phyloP scores from a whole-genome alignment of 2,888 invertebrate species.

The Lasioglossum pauxillum region DNA sequence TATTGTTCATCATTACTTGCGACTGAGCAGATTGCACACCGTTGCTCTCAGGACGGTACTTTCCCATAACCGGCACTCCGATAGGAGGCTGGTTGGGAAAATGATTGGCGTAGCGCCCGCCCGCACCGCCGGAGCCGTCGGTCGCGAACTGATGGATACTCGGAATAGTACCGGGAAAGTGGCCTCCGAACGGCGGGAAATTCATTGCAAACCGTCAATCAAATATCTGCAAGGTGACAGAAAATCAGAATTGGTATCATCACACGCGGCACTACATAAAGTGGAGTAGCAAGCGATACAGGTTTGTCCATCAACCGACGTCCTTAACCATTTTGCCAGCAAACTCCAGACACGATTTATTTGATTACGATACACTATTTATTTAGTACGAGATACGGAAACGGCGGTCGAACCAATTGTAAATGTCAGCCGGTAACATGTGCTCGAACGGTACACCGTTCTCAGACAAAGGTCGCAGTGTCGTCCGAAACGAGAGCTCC shows the following conservation, averaged over 20 bases:
- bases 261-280: too few species aligned
- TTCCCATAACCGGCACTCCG: constrained; percentile 87
- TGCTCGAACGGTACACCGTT: constrained; percentile 23
- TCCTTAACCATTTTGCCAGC: constrained; percentile 24
- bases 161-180: constrained; percentile 91
- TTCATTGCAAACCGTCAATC: constrained; percentile 88
- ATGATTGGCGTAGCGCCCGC: constrained; percentile 84
- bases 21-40: constrained; percentile 82
- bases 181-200: constrained; percentile 94
- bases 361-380: not conserved
- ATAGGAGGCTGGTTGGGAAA: constrained; percentile 86
- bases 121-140: constrained; percentile 85
- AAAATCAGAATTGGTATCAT: constrained; percentile 11
- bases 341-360: not conserved
- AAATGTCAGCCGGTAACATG: constrained; percentile 28
- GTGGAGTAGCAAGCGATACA: not conserved
- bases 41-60: constrained; percentile 85
- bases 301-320: constrained; percentile 22
- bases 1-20: constrained; percentile 84
- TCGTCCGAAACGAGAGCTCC: not conserved
- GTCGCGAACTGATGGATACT: constrained; percentile 94
- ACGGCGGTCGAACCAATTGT: constrained; percentile 2
- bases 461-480: not conserved
- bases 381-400: not conserved
- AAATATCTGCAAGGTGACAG: constrained; percentile 74